A percentile compares a stretch with the other conserved stretches of the same genome.
Conservation (phyloP, 2,113 vertebrate species). For the Ochotona curzoniae region DNA sequence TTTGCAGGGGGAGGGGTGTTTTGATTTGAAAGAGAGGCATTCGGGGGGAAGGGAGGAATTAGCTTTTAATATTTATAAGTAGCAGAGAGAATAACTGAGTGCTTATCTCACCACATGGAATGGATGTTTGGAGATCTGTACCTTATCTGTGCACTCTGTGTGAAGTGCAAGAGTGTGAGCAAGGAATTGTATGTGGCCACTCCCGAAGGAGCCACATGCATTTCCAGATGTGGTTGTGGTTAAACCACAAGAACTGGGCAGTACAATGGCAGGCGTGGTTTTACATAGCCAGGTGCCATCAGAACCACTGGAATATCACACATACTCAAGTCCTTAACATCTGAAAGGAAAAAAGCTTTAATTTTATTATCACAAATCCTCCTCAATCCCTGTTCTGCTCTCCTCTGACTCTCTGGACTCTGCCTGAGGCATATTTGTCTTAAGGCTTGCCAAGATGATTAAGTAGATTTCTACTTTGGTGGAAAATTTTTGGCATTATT, state of each 20-base stretch:
- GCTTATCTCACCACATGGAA: not conserved
- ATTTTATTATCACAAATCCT: constrained; percentile 33
- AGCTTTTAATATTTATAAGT: not conserved
- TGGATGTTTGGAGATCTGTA: not conserved
- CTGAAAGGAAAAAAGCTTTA: not conserved
- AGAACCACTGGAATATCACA: not conserved
- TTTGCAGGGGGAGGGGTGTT: too few species aligned
- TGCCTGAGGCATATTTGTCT: constrained; percentile 61
- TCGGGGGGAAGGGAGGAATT: not conserved
- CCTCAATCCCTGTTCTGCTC: not conserved
- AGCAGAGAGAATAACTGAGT: not conserved
- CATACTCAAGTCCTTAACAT: not conserved
- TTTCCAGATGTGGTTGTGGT: not conserved
- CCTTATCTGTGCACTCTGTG: not conserved
- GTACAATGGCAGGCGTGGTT: too few species aligned
- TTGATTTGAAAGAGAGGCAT: too few species aligned
- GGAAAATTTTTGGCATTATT: constrained; percentile 48
- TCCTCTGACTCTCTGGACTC: constrained; percentile 42
- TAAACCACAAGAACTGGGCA: not conserved
- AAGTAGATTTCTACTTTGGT: constrained; percentile 67
- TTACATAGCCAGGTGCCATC: not conserved
- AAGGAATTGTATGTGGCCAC: not conserved
- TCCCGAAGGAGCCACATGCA: not conserved
- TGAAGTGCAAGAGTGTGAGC: not conserved
- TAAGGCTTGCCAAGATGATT: constrained; percentile 74